These are phyloP conservation scores for Lasiommata megera DNA, from an alignment of 2,888 invertebrate species.

Conservation along the genomic window DNA sequence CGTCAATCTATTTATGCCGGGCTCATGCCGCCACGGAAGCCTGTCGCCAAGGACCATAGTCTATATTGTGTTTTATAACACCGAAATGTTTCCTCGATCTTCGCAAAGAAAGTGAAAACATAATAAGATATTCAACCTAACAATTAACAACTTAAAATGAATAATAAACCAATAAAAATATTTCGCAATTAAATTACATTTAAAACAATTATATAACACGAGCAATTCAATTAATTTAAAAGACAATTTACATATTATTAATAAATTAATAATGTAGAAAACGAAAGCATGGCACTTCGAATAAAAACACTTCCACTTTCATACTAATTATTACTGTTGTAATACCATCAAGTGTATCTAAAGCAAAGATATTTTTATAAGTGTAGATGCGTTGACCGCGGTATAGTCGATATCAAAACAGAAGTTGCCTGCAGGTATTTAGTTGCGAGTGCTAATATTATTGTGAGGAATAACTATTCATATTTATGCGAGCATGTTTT, in stretches of 20 bases:
- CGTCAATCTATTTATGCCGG: no score
- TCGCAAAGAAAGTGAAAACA: not conserved
- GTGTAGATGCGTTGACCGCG: not conserved
- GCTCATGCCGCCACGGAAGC: no score
- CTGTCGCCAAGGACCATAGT: no score
- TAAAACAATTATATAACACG: not conserved
- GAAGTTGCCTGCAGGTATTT: no score
- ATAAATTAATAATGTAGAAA: slow-evolving; percentile 8
- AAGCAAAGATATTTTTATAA: not conserved
- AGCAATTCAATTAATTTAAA: not conserved
- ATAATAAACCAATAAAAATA: not conserved
- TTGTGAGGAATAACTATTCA: no score
- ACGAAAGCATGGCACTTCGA: slow-evolving; percentile 9
- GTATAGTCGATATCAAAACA: no score
- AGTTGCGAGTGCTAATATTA: no score
- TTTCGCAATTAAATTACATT: not conserved
- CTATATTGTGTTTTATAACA: no score
- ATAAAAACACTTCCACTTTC: slow-evolving; percentile 17
- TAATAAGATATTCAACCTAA: not conserved
- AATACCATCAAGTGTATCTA: slow-evolving; percentile 1
- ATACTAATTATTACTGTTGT: slow-evolving; percentile 13
- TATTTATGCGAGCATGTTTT: no score
- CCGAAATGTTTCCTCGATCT: not conserved
- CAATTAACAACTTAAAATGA: not conserved
- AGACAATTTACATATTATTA: not conserved